Conservation (phyloP, 2,113 vertebrate genomes). For the Dermatemys mawii region DNA sequence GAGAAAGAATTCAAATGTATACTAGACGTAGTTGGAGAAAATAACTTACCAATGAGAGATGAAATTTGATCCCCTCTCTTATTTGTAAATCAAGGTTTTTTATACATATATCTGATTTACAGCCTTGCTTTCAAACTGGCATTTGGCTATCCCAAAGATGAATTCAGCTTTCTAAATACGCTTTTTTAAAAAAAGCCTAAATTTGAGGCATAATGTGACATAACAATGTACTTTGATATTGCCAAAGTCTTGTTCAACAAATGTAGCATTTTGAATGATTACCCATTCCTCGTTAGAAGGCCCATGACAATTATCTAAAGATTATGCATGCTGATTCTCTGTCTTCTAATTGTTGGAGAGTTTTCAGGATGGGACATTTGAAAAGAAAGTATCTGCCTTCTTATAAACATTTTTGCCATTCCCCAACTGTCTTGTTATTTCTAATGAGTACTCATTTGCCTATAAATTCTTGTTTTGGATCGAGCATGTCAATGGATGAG, state of each 20-base stretch:
- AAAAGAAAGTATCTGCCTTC: conserved; percentile 40
- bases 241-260: background rate
- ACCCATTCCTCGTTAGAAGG: background rate
- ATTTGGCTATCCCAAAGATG: background rate
- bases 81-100: background rate
- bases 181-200: background rate
- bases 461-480: conserved; percentile 7
- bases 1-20: background rate
- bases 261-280: background rate
- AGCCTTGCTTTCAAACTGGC: background rate
- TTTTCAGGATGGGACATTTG: conserved; percentile 36
- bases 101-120: background rate
- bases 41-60: background rate
- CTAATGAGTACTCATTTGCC: background rate
- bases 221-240: background rate
- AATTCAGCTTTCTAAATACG: background rate
- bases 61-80: background rate
- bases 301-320: conserved; percentile 49
- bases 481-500: background rate
- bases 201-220: background rate
- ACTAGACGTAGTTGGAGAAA: background rate
- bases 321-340: conserved; percentile 51
- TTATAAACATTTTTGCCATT: conserved; percentile 31
- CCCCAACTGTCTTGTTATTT: conserved; percentile 46
- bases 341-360: conserved; percentile 27